These are phyloP conservation scores for Ellobius talpinus DNA, from an alignment of 2,113 vertebrate species.

Conservation along the genomic window DNA sequence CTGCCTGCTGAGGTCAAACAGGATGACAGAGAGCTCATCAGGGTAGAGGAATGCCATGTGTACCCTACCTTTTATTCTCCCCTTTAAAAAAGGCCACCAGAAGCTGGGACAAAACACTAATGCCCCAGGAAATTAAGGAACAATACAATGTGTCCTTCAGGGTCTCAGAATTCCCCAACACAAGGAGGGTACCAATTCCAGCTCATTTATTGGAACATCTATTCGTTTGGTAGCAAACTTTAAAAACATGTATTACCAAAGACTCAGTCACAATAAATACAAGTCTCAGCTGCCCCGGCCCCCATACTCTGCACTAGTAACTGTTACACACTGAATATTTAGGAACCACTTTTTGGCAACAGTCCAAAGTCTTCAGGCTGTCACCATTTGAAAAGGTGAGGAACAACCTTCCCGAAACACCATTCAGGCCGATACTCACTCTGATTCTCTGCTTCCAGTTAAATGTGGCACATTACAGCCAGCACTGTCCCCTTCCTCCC, in stretches of 20 bases:
- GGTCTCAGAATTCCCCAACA: slow-evolving; percentile 61
- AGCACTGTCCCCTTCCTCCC: background rate
- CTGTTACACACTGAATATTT: slow-evolving; percentile 45
- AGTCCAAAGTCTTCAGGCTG: background rate
- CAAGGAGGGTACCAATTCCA: background rate
- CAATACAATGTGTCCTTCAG: slow-evolving; percentile 60
- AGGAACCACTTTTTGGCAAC: slow-evolving; percentile 48
- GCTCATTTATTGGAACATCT: slow-evolving; percentile 19
- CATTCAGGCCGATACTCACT: background rate
- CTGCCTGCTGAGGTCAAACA: background rate
- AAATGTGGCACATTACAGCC: background rate
- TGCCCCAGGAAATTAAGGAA: background rate
- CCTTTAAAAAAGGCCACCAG: background rate
- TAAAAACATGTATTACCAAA: slow-evolving; percentile 75
- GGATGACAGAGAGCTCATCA: background rate
- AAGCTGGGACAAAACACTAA: background rate
- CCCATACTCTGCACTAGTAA: slow-evolving; percentile 63
- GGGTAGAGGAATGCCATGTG: background rate
- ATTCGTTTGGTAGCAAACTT: slow-evolving; percentile 31
- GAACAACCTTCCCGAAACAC: background rate
- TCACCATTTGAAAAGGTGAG: background rate
- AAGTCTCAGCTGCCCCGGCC: slow-evolving; percentile 60
- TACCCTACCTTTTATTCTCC: background rate
- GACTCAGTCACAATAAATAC: slow-evolving; percentile 81
- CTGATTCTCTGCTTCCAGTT: background rate